Evolutionary conservation across 2,113 vertebrate species (phyloP).

Genomic region (Zosterops borbonicus): DNA sequence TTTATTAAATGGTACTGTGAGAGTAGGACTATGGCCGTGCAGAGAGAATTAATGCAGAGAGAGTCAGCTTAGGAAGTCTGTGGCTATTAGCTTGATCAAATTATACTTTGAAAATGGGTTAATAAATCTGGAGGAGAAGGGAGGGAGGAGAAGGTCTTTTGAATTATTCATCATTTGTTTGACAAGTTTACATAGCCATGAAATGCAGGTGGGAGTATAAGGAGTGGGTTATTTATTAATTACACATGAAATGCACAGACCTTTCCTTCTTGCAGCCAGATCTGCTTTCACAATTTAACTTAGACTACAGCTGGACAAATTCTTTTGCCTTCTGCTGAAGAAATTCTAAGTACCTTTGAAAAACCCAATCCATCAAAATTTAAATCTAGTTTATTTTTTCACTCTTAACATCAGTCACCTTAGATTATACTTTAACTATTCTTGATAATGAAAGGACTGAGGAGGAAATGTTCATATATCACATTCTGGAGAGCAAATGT

Average conservation of each 20-base stretch:
- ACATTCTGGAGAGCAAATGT: background rate
- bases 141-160: background rate
- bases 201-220: background rate
- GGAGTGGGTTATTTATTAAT: conserved; percentile 22
- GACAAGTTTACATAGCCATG: conserved; percentile 2
- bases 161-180: conserved; percentile 34
- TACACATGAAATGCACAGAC: background rate
- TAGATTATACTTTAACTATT: background rate
- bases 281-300: background rate
- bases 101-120: conserved; percentile 23
- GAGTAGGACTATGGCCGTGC: background rate
- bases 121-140: conserved; percentile 30
- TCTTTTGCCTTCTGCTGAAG: background rate
- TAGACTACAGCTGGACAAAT: background rate
- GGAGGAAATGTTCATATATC: background rate
- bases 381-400: background rate
- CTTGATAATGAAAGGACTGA: background rate
- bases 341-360: background rate
- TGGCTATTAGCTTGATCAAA: conserved; percentile 30
- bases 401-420: background rate
- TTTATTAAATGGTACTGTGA: background rate
- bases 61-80: conserved; percentile 1
- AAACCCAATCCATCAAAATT: background rate
- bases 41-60: background rate
- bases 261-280: background rate